These are phyloP conservation scores for Megamerina dolium DNA, from an alignment of 2,888 invertebrate genomes.

Conservation along the genomic window DNA sequence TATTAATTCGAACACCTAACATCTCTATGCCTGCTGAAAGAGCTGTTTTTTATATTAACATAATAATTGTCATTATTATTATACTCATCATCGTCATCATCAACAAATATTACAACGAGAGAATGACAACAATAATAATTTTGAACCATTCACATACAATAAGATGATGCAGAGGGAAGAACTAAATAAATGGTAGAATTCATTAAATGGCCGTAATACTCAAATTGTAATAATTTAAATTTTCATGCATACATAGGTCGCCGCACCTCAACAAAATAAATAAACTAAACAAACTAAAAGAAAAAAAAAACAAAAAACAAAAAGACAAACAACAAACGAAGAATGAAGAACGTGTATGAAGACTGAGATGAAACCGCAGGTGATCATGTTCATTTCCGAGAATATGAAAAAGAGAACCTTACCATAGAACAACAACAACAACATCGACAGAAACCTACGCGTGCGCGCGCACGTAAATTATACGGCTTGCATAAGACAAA, in stretches of 20 bases:
- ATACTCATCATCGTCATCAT: too few relatives aligned
- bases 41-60: too few relatives aligned
- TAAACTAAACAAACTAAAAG: too few relatives aligned
- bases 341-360: not conserved
- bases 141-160: too few relatives aligned
- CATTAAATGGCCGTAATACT: constrained; percentile 33
- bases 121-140: too few relatives aligned
- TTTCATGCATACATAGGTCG: constrained; percentile 15
- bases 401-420: not conserved
- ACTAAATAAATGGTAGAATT: constrained; percentile 21
- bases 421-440: not conserved
- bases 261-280: too few relatives aligned
- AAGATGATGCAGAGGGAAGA: not conserved
- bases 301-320: constrained; percentile 7
- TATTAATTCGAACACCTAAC: too few relatives aligned
- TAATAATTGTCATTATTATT: too few relatives aligned
- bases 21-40: too few relatives aligned
- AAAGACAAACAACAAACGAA: not conserved
- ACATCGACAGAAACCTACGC: constrained; percentile 3
- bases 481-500: constrained; percentile 3
- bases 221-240: constrained; percentile 32
- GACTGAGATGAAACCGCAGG: not conserved
- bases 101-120: constrained; percentile 3
- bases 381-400: constrained; percentile 7
- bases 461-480: constrained; percentile 11